Conservation (phyloP, 2,888 invertebrate species). For the Synanthedon vespiformis region DNA sequence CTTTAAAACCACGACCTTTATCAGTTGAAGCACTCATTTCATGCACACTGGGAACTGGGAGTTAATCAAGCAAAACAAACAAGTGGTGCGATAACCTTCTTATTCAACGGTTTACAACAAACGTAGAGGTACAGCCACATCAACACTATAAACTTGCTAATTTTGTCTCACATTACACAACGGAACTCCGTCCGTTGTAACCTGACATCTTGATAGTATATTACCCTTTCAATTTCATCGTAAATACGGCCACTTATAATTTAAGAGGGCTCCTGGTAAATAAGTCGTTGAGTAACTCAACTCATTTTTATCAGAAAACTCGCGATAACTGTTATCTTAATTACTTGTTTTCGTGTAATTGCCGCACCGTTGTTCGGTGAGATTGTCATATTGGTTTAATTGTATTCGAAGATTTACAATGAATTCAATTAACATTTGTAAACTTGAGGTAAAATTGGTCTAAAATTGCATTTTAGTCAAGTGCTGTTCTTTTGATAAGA, state of each 20-base stretch:
- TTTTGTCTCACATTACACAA: slow-evolving; percentile 2
- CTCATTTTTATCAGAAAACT: slow-evolving; percentile 1
- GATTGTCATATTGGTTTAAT: not conserved
- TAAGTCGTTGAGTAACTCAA: not conserved
- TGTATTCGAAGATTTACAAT: no score
- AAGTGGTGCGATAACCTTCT: slow-evolving; percentile 36
- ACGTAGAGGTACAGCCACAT: not conserved
- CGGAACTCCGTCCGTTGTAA: not conserved
- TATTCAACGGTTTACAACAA: slow-evolving; percentile 22
- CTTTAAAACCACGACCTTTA: no score
- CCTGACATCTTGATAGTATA: not conserved
- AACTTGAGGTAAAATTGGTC: no score
- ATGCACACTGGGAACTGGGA: slow-evolving; percentile 7
- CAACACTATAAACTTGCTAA: slow-evolving; percentile 3
- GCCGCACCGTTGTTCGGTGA: slow-evolving; percentile 9
- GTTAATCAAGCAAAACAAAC: slow-evolving; percentile 28
- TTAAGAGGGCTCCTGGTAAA: not conserved
- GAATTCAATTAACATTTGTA: no score
- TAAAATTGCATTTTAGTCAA: no score
- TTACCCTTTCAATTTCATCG: not conserved
- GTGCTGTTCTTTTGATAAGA: no score
- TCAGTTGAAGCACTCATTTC: slow-evolving; percentile 11
- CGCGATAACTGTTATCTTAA: slow-evolving; percentile 39
- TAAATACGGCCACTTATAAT: not conserved
- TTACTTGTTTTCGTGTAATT: slow-evolving; percentile 43